A percentile compares a stretch with the other conserved stretches of the same genome.
These are phyloP conservation scores for Aphelenchoides bicaudatus DNA, from an alignment of 2,888 invertebrate genomes.

Conservation along the genomic window DNA sequence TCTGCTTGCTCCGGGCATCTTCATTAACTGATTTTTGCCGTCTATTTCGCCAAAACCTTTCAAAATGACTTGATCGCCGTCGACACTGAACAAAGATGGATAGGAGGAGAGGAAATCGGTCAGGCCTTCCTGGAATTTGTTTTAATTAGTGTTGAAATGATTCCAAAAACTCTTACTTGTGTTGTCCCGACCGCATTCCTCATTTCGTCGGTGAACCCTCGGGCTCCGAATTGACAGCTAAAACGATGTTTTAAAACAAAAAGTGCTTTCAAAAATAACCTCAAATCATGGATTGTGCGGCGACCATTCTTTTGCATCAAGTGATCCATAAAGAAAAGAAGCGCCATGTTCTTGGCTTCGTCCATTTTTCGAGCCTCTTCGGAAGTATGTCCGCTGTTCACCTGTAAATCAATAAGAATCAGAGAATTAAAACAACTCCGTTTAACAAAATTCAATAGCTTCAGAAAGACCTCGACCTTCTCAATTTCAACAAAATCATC, in stretches of 20 bases:
- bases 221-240: slow-evolving; percentile 97
- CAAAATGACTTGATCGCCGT: slow-evolving; percentile 71
- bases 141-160: slow-evolving; percentile 16
- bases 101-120: slow-evolving; percentile 94
- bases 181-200: slow-evolving; percentile 68
- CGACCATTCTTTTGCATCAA: slow-evolving; percentile 72
- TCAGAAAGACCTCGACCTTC: too few species aligned
- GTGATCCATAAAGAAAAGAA: slow-evolving; percentile 96
- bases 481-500: too few species aligned
- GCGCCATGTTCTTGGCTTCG: slow-evolving; percentile 74
- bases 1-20: slow-evolving; percentile 39
- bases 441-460: too few species aligned
- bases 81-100: slow-evolving; percentile 89
- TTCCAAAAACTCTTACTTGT: too few species aligned
- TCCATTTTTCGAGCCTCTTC: too few species aligned
- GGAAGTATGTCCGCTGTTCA: too few species aligned
- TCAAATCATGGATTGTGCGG: slow-evolving; percentile 68
- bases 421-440: too few species aligned
- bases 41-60: slow-evolving; percentile 61
- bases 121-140: slow-evolving; percentile 66
- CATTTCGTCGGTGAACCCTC: slow-evolving; percentile 98
- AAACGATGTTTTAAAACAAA: too few species aligned
- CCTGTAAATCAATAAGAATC: too few species aligned
- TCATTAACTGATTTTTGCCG: slow-evolving; percentile 58
- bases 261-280: too few species aligned